Conservation (phyloP, 2,888 invertebrate genomes). For the Hydriomena furcata region DNA sequence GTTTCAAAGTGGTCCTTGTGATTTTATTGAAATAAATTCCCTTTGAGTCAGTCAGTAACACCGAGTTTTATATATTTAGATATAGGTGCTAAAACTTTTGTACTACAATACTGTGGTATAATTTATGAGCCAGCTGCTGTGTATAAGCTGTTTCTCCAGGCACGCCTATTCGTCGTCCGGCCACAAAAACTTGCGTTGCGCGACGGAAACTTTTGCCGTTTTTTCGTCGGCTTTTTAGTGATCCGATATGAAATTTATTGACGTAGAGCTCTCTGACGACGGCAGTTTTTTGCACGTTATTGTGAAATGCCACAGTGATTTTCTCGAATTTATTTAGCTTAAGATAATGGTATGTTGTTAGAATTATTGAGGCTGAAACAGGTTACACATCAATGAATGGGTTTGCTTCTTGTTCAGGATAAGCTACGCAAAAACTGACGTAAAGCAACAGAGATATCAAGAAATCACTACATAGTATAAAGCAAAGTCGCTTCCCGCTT, state of each 20-base stretch:
- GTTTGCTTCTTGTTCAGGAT: no score
- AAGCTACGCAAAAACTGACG: no score
- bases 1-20: no score
- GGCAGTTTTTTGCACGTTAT: slow-evolving; percentile 1
- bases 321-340: not conserved
- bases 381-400: no score
- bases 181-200: slow-evolving; percentile 8
- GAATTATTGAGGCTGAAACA: no score
- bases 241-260: slow-evolving; percentile 22
- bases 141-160: not conserved
- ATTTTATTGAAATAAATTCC: no score
- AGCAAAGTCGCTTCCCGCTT: no score
- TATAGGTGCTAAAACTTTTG: no score
- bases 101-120: not conserved
- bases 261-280: slow-evolving; percentile 5
- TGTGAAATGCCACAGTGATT: not conserved
- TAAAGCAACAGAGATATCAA: no score
- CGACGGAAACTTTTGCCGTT: slow-evolving; percentile 10
- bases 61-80: no score
- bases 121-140: not conserved
- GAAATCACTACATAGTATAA: no score
- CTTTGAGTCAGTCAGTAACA: no score
- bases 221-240: slow-evolving; percentile 11
- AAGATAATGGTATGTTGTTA: not conserved
- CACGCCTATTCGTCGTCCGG: slow-evolving; percentile 19